Evolutionary conservation across 2,888 invertebrate genomes (phyloP).

Genomic region (Pterostichus madidus): DNA sequence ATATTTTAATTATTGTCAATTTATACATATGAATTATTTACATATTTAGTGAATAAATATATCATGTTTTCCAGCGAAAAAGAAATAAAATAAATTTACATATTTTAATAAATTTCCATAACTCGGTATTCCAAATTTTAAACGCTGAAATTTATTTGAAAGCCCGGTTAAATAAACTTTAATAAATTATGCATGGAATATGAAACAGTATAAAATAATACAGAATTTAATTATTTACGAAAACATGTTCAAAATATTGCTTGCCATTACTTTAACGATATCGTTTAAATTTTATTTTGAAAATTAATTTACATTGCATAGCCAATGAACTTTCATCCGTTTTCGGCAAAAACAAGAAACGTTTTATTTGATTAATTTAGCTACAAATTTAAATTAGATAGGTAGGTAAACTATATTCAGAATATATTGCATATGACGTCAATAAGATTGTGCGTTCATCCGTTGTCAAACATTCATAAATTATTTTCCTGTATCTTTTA

Average conservation of each 20-base stretch:
- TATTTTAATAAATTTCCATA: slow-evolving; percentile 47
- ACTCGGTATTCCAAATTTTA: slow-evolving; percentile 34
- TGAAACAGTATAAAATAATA: slow-evolving; percentile 42
- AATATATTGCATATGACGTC: no score
- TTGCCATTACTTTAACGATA: slow-evolving; percentile 20
- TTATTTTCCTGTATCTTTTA: no score
- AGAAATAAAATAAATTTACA: slow-evolving; percentile 38
- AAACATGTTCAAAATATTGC: slow-evolving; percentile 42
- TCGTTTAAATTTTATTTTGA: slow-evolving; percentile 25
- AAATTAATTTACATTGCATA: slow-evolving; percentile 35
- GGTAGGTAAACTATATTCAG: no score
- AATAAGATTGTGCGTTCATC: no score
- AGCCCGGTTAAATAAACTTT: slow-evolving; percentile 25
- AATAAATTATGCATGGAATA: slow-evolving; percentile 50
- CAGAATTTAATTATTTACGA: slow-evolving; percentile 42
- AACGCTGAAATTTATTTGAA: slow-evolving; percentile 41
- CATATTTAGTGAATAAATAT: slow-evolving; percentile 35
- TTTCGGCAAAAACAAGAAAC: no score
- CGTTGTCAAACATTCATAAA: no score
- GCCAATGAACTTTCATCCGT: slow-evolving; percentile 10
- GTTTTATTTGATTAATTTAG: no score
- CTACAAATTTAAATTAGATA: no score
- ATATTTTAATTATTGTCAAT: slow-evolving; percentile 44
- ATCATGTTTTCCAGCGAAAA: slow-evolving; percentile 26
- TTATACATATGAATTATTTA: slow-evolving; percentile 36